Evolutionary conservation across 1,140 invertebrate species (phyloP), one percentile per base, ranked within the genome.

Genomic region (Brachionus paranguensis): DNA sequence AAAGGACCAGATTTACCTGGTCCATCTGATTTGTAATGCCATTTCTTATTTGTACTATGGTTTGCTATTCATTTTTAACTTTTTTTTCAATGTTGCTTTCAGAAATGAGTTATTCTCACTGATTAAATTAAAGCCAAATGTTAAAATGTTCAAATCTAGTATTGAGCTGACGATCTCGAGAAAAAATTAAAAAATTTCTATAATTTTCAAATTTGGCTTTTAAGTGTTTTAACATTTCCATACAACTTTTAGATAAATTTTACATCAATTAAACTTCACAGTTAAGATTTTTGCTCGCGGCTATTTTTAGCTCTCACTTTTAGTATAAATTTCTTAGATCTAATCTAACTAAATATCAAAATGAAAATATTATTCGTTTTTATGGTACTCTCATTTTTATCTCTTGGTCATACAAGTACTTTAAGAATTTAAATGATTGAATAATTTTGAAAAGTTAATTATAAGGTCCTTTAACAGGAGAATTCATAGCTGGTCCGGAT

Each of bases 41-140:
- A 76, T 76, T 50, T 45, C 72, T 43, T 72, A 72, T 43, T n/a
- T 7, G 17, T 72, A 72, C 20, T 72, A 20, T 72, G 20, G 68
- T 43, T 43, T 72, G 2, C 6, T 72, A 37, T 72, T 72, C 5
- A 24, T 72, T 43, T 72, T 72, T 10, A 72, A 72, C 33, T 43
- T 43, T 20, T 72, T 72, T 72, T 72, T 72, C 45, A 72, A 72
- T 72, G n/a, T 72, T 17, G 14, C 68, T 43, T 72, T 72, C 14
- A 37, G 68, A 41, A 41, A 72, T 43, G 68, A 72, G 68, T 24
- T 72, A 17, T 43, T 43, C n/a, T 20, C 41, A 11, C 7, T 72
- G 14, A 41, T 20, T 17, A 72, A 72, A 11, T 72, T 41, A 17
- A 43, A 43, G n/a, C 12, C 17, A 41, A 41, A 72, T 20, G 10